These are phyloP conservation scores for Spea hammondii DNA, from an alignment of 2,797 vertebrate species.

Conservation along the genomic window DNA sequence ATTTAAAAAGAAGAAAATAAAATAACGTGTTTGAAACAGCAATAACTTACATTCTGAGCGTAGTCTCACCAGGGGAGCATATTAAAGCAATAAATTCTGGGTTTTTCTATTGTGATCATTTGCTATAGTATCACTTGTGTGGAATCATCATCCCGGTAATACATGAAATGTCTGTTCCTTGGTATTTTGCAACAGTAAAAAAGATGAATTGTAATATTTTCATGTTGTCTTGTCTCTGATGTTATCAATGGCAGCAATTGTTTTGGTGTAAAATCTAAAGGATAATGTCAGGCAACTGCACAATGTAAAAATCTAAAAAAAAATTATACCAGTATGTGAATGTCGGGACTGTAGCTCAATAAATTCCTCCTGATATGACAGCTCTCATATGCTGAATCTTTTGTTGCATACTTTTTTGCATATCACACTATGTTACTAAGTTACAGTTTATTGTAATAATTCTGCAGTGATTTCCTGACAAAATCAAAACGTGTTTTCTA, in stretches of 20 bases:
- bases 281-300: conserved; percentile 9
- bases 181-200: conserved; percentile 41
- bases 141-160: conserved; percentile 39
- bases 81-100: conserved; percentile 47
- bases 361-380: not conserved
- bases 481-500: no score
- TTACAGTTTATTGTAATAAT: no score
- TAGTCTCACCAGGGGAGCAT: conserved; percentile 45
- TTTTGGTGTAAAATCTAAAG: conserved; percentile 23
- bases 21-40: conserved; percentile 33
- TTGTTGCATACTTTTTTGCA: not conserved
- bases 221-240: conserved; percentile 35
- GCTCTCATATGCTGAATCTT: not conserved
- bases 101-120: conserved; percentile 40
- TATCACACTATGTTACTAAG: no score
- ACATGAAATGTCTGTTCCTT: conserved; percentile 39
- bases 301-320: conserved; percentile 1
- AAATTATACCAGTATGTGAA: not conserved
- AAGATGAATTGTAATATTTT: conserved; percentile 44
- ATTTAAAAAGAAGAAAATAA: conserved; percentile 43
- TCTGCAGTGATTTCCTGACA: no score
- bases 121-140: conserved; percentile 40
- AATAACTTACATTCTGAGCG: conserved; percentile 45
- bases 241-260: conserved; percentile 35
- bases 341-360: no score